Base-by-base conservation (phyloP, 1,140 invertebrate genomes). In the Parasteatoda tepidariorum region DNA sequence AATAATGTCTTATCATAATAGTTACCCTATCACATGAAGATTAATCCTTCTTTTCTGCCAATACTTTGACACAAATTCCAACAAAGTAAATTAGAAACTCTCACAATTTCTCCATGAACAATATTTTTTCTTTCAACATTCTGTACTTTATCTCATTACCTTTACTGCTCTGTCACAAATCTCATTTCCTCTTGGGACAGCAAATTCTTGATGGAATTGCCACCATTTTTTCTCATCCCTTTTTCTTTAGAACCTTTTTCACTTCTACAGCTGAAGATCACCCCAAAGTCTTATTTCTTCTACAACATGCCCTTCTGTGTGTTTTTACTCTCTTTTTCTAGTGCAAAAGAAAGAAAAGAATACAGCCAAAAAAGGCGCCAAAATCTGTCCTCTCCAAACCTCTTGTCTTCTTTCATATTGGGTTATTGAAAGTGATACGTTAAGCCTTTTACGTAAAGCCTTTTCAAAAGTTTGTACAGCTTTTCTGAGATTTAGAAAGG, bases 381-480 rank as follows among this genome's bases (percentile, higher is more conserved):
- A 9, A 18, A 48, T 13, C 9, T 48, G 9, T 48, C 38, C 57
- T n/a, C 24, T 59, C 9, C 57, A 1, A 59, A n/a, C 2, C 38
- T 48, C 38, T 22, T n/a, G 57, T 59, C 24, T 59, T 59, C 57
- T 59, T 7, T 7, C 24, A 59, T 59, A 59, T n/a, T 59, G 57
- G 57, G 24, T 26, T 48, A 48, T 48, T 48, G 38, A 48, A 59
- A 59, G 57, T 22, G 57, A 59, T 26, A 59, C 24, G 24, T 26
- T 59, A 59, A 59, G 57, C 57, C n/a, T 59, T 59, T 59, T 22
- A n/a, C 18, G 18, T 22, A 59, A 59, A 26, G n/a, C 57, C 57
- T n/a, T 59, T n/a, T 59, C 57, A 59, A 59, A 59, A 59, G 11
- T 59, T 59, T 59, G 18, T 59, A 59, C n/a, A 59, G 24, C 38